Evolutionary conservation across 1,140 invertebrate species (phyloP), one percentile per base, ranked within the genome.

Genomic region (Cylas formicarius): DNA sequence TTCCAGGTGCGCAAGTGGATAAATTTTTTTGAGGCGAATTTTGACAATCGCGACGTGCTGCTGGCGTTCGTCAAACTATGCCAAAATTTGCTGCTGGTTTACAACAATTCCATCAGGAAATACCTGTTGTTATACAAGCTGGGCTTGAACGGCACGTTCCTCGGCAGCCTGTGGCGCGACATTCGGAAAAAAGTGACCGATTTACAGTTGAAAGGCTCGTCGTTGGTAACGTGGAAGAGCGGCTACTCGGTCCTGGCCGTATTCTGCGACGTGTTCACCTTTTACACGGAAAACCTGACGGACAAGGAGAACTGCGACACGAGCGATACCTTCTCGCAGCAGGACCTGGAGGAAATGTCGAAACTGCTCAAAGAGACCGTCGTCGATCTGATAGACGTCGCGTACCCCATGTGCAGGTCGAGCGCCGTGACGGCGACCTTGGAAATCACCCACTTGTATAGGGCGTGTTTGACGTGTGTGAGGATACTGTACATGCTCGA

Each of bases 301-400:
- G 64, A 66, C 50, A 52, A 58, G 43, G 63, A 63, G 54, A 60
- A 61, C 32, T 60, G 56, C 7, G 62, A 66, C 49, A 62, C 59
- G 38, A 74, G 72, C 9, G 75, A 76, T 64, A 80, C 80, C 1
- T 85, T 85, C 52, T 72, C 72, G 7, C 75, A 77, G 40, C 61
- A 70, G 0, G 77, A 78, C 40, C 53, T 87, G 10, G 74, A 78
- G 2, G 72, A 73, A n/a, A 66, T 87, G 29, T 83, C 79, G 20
- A 72, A 76, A 22, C 73, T 79, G 5, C 57, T 87, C 2, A 83
- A 86, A 44, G 86, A 90, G 50, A 81, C 91, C 1, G 90, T 89
- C 53, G 69, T 93, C 9, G 90, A 89, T 8, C 71, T 96, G 1
- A 86, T 96, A 2, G 89, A 95, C 57, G 67, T 94, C 16, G 90